Base-by-base conservation (phyloP, 2,797 vertebrate species). In the Pangasius krempfi region DNA sequence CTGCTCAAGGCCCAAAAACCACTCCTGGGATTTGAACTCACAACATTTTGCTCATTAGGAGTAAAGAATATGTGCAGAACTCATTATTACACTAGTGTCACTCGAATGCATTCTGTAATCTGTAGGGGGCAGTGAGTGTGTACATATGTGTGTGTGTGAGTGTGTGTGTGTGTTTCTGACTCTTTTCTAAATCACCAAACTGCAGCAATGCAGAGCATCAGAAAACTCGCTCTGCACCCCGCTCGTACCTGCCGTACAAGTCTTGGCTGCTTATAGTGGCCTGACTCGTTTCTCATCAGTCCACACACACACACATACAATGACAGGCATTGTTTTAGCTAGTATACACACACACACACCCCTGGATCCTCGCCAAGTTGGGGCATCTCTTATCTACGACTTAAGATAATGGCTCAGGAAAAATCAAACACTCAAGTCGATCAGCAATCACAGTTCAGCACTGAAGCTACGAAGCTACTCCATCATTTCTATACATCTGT, bases 101-200 rank as follows among this genome's bases (percentile, higher is more conserved):
- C 52, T 40, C 12, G 37, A 37, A 58, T 60, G 54, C 79, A 25
- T 12, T 80, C 78, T 20, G 8, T 85, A 14, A 84, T 40, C 84
- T 88, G 75, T 58, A 91, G 90, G 64, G 72, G 84, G 81, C 89
- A 86, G 83, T 88, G 80, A 86, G 33, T 58, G 22, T 88, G 40
- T 86, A n/a, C 73, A n/a, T 87, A 16, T 81, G 75, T 78, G 75
- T 52, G 47, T 78, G 75, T 33, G 47, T 52, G 12, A 33, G 44
- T 78, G 12, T 81, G 54, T 82, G 79, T 44, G 37, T 82, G 12
- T 62, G 56, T 62, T 40, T 22, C 10, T 80, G 78, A n/a, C 13
- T 58, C 52, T 79, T 62, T 60, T 73, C 68, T 84, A 86, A 64
- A 84, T 44, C 64, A 89, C 79, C 85, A 76, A 14, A 76, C 44